phyloP scores from a whole-genome alignment of 2,797 vertebrate species.

The Pipistrellus pygmaeus region DNA sequence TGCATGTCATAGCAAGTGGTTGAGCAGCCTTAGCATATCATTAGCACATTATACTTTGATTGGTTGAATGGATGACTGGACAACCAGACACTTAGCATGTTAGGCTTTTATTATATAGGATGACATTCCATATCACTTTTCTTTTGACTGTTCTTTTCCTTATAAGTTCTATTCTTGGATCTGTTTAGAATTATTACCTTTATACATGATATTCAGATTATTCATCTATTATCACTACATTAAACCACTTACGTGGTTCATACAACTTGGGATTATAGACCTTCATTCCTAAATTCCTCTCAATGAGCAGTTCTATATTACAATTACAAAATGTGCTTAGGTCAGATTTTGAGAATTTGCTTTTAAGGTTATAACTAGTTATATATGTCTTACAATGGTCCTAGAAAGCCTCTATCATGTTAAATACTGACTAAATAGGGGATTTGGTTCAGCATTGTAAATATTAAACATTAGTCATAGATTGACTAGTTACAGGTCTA shows the following conservation, averaged over 20 bases:
- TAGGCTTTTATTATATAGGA: too few relatives aligned
- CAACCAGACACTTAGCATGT: too few relatives aligned
- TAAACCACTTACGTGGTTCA: neutral
- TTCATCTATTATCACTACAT: neutral
- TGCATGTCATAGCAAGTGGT: too few relatives aligned
- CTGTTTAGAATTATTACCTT: constrained; percentile 28
- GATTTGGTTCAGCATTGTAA: neutral
- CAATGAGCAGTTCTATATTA: neutral
- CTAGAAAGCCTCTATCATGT: neutral
- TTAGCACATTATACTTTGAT: too few relatives aligned
- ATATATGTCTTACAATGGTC: neutral
- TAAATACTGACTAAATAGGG: neutral
- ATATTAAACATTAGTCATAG: constrained; percentile 22
- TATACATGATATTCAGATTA: neutral
- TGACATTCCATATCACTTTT: neutral
- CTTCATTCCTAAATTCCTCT: constrained; percentile 46
- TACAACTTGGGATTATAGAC: neutral
- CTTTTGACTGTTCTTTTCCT: constrained; percentile 6
- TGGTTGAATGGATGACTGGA: too few relatives aligned
- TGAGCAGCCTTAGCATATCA: too few relatives aligned
- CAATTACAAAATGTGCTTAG: neutral
- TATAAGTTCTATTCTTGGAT: neutral
- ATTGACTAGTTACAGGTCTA: neutral
- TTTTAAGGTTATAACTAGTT: neutral
- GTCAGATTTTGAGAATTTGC: constrained; percentile 36